Conservation (phyloP, 2,888 invertebrate genomes). For the Epirrhoe tristata region DNA sequence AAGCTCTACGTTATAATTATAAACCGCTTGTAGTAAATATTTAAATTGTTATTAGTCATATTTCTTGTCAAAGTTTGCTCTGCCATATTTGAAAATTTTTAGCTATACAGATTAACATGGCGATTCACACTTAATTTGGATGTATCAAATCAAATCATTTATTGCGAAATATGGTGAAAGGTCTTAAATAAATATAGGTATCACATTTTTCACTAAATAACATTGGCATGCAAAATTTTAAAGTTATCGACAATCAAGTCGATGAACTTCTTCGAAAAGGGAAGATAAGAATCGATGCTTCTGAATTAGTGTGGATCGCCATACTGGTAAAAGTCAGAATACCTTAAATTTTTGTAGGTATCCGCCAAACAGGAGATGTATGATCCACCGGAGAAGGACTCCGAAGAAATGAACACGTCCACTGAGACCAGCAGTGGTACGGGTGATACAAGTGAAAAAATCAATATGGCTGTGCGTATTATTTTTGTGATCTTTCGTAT, state of each 20-base stretch:
- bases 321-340: background rate
- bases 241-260: no score
- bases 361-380: slow-evolving; percentile 50
- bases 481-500: background rate
- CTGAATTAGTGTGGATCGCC: no score
- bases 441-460: slow-evolving; percentile 60
- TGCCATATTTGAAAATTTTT: background rate
- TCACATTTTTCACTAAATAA: no score
- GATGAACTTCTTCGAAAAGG: no score
- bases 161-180: no score
- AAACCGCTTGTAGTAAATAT: no score
- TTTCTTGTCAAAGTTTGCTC: background rate
- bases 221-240: no score
- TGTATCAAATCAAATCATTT: no score
- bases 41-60: background rate
- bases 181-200: no score
- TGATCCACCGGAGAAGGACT: slow-evolving; percentile 72
- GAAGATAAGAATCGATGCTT: no score
- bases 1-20: no score
- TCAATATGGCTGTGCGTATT: slow-evolving; percentile 32
- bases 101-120: background rate
- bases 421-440: slow-evolving; percentile 67
- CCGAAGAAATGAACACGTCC: slow-evolving; percentile 63
- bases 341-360: slow-evolving; percentile 36
- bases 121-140: no score